A percentile compares a stretch with the other conserved stretches of the same genome.
phyloP scores from a whole-genome alignment of 2,113 vertebrate species.

The Mustela lutreola region DNA sequence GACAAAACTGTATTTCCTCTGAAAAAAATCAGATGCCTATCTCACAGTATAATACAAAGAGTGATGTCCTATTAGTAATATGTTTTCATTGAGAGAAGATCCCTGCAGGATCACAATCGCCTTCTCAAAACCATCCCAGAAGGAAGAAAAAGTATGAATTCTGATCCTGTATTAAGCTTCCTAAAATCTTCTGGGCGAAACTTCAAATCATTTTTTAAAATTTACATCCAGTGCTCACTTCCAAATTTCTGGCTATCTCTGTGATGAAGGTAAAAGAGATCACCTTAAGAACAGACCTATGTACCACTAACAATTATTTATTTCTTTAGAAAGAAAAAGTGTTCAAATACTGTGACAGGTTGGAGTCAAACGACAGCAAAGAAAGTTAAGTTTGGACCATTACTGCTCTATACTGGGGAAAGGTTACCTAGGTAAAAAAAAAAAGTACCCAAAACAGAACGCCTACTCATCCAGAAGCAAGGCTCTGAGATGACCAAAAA shows the following conservation, averaged over 20 bases:
- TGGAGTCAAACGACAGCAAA: conserved; percentile 34
- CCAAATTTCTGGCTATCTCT: background rate
- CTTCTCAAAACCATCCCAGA: conserved; percentile 53
- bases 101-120: background rate
- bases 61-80: background rate
- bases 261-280: background rate
- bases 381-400: background rate
- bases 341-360: background rate
- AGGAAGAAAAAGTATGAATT: conserved; percentile 27
- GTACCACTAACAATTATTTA: background rate
- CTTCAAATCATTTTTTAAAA: background rate
- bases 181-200: conserved; percentile 14
- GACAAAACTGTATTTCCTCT: background rate
- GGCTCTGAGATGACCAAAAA: conserved; percentile 12
- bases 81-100: conserved; percentile 15
- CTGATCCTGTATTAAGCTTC: conserved; percentile 1
- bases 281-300: background rate
- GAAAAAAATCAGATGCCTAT: background rate
- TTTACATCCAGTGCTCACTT: background rate
- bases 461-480: background rate
- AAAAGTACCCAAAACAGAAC: background rate
- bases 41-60: background rate
- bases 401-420: conserved; percentile 8
- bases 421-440: background rate
- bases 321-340: background rate